Conservation (phyloP, 2,113 vertebrate genomes). For the Scomber colias region DNA sequence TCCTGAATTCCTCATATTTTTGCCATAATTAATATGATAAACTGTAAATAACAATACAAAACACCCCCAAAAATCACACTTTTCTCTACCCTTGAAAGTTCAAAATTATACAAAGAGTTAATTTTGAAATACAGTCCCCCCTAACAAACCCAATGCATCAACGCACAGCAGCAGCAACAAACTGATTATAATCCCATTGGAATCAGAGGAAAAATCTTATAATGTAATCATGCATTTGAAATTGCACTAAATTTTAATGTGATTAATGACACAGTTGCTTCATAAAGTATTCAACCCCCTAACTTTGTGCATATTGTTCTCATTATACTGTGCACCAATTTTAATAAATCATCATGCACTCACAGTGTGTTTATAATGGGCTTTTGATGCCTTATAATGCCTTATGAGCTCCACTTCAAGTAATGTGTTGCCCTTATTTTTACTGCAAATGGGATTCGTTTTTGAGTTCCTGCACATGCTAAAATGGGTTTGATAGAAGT, state of each 20-base stretch:
- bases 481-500: constrained; percentile 63
- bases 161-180: constrained; percentile 24
- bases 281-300: constrained; percentile 70
- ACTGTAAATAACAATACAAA: neutral
- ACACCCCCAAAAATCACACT: neutral
- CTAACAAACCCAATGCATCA: constrained; percentile 36
- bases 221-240: constrained; percentile 68
- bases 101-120: neutral
- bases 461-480: constrained; percentile 55
- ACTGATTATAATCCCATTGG: constrained; percentile 45
- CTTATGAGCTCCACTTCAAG: constrained; percentile 66
- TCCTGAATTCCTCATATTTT: neutral
- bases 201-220: constrained; percentile 38
- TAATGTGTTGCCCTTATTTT: constrained; percentile 68
- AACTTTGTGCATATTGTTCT: constrained; percentile 71
- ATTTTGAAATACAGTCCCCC: constrained; percentile 15
- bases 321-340: constrained; percentile 66
- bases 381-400: constrained; percentile 62
- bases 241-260: constrained; percentile 68
- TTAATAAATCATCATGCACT: constrained; percentile 74
- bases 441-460: constrained; percentile 64
- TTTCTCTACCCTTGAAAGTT: constrained; percentile 9
- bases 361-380: constrained; percentile 60
- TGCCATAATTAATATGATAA: neutral
- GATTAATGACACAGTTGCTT: constrained; percentile 67